Base-by-base conservation (phyloP, 2,797 vertebrate species). In the Kryptolebias ocellatus region DNA sequence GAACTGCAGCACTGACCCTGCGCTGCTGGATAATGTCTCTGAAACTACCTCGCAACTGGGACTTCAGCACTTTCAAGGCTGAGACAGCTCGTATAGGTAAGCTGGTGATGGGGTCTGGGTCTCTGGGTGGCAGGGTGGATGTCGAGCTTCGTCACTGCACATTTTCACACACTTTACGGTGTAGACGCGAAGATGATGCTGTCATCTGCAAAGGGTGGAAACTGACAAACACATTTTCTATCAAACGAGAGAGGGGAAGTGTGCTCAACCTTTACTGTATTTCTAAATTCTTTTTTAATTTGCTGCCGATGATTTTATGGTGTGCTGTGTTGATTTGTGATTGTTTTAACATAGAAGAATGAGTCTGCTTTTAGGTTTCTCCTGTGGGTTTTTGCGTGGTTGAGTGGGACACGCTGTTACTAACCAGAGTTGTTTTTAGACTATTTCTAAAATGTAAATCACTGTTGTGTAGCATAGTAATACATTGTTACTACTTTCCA, bases 21-120 rank as follows among this genome's bases (percentile, higher is more conserved):
- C 77, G 83, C 17, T 70, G 51, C 73, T 73, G 78, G 79, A 92
- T 66, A 52, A 99, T 99, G 98, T 99, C 98, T 85, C 93, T 99
- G 63, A 98, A 97, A 88, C 89, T 99, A 83, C 96, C 96, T 59
- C 94, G 95, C 76, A 95, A 91, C 89, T 98, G 97, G 97, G 97
- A 99, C 78, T 98, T 99, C 93, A 94, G 92, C 87, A 93, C 93
- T 87, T 96, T 95, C 86, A 96, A 95, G 83, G 78, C 83, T 67
- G 97, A 99, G 59, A 88, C 95, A 51, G 79, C 88, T 2, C 96
- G 94, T 81, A 97, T 98, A 94, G 96, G 97, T 98, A 94, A 94
- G 91, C 20, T 0, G 0, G n/a, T 37, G 65, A 37, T 46, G 1
- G 49, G 60, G 70, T 47, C 78, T 72, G 55, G 0, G 73, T 83